phyloP scores from a whole-genome alignment of 2,797 vertebrate genomes.

The Hydrocynus forskahlii region DNA sequence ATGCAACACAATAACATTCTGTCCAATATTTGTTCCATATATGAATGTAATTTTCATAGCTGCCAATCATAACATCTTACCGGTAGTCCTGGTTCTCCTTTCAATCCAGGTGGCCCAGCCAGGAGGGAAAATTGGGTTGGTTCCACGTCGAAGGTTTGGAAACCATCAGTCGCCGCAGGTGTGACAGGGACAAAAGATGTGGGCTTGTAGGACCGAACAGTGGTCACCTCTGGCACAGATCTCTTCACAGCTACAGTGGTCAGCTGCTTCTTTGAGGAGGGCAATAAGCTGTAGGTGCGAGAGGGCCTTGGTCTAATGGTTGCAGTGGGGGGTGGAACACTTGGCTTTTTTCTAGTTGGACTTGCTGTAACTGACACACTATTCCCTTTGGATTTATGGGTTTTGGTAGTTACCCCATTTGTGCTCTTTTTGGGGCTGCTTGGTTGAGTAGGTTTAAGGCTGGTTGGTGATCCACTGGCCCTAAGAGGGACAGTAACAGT shows the following conservation, averaged over 20 bases:
- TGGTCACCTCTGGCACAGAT: conserved; percentile 64
- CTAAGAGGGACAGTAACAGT: conserved; percentile 63
- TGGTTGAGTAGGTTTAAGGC: conserved; percentile 54
- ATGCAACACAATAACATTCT: background rate
- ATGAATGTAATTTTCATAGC: conserved; percentile 19
- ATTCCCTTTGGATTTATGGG: conserved; percentile 48
- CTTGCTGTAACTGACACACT: conserved; percentile 47
- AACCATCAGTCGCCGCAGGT: conserved; percentile 79
- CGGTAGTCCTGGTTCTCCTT: conserved; percentile 89
- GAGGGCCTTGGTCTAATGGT: conserved; percentile 37
- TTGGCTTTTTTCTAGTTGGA: conserved; percentile 55
- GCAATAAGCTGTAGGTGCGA: conserved; percentile 28
- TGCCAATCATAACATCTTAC: conserved; percentile 75
- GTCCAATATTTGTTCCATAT: background rate
- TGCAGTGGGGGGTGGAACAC: conserved; percentile 52
- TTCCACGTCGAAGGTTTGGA: conserved; percentile 84
- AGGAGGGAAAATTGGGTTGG: conserved; percentile 85
- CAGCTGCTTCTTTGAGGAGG: conserved; percentile 59
- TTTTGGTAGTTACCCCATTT: conserved; percentile 40
- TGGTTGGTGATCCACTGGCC: conserved; percentile 51
- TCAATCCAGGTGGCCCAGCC: conserved; percentile 83
- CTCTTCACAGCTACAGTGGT: conserved; percentile 63
- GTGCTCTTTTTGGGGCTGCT: conserved; percentile 42
- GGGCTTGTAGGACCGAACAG: conserved; percentile 65
- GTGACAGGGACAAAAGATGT: conserved; percentile 72